phyloP scores from a whole-genome alignment of 2,797 vertebrate genomes.

The Siniperca undulata region DNA sequence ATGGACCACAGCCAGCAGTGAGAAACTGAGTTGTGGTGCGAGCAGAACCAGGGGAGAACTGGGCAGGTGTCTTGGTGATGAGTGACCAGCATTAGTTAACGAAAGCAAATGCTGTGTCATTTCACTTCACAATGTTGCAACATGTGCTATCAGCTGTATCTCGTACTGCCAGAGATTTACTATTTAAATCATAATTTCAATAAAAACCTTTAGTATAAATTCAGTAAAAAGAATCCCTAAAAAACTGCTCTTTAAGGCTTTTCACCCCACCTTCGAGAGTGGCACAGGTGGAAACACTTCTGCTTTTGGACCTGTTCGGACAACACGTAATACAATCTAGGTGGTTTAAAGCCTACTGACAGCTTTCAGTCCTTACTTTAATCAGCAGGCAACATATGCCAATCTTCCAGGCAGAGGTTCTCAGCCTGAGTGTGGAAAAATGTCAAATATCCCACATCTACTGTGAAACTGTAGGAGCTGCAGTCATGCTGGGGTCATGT shows the following conservation, averaged over 20 bases:
- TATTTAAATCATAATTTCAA: conserved; percentile 1
- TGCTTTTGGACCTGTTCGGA: neutral
- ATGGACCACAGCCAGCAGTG: neutral
- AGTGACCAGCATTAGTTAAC: neutral
- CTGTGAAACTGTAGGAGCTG: conserved; percentile 26
- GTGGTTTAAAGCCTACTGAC: conserved; percentile 13
- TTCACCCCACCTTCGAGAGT: neutral
- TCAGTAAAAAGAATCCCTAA: conserved; percentile 2
- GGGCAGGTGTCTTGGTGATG: neutral
- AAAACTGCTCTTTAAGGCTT: conserved; percentile 4
- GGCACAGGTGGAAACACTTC: neutral
- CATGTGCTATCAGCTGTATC: neutral
- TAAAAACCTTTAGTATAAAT: conserved; percentile 14
- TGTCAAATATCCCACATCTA: neutral
- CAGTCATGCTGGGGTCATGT: conserved; percentile 2
- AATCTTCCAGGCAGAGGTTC: conserved; percentile 8
- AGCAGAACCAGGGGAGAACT: neutral
- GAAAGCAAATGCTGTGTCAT: neutral
- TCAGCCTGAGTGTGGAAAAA: conserved; percentile 25
- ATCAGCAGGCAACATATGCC: neutral
- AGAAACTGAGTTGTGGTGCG: neutral
- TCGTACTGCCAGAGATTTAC: neutral
- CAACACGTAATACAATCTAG: neutral
- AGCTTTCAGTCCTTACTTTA: conserved; percentile 5
- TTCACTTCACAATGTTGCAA: neutral